Evolutionary conservation across 2,113 vertebrate genomes (phyloP).

Genomic region (Solea solea): DNA sequence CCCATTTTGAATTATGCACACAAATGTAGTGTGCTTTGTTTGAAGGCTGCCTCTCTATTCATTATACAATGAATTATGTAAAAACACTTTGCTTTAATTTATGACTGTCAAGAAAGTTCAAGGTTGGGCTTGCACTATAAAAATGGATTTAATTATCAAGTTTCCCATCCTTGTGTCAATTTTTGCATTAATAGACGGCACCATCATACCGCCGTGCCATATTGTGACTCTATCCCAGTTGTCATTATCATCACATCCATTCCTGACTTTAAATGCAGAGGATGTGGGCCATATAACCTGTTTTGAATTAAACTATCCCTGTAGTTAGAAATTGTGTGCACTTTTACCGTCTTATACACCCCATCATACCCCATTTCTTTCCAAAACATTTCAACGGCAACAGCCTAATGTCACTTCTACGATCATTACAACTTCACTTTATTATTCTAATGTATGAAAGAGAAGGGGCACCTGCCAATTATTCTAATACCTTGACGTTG

Average conservation of each 20-base stretch:
- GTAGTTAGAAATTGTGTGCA: no score
- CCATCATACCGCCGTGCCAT: no score
- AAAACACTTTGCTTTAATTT: neutral
- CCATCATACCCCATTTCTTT: neutral
- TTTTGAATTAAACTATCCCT: no score
- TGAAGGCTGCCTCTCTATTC: neutral
- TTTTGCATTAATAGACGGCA: no score
- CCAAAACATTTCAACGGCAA: slow-evolving; percentile 4
- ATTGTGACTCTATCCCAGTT: no score
- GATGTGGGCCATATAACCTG: no score
- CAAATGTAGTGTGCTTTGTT: neutral
- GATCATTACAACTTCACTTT: slow-evolving; percentile 12
- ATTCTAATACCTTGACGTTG: slow-evolving; percentile 88
- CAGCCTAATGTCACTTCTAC: slow-evolving; percentile 9
- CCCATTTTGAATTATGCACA: neutral
- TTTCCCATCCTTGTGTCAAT: neutral
- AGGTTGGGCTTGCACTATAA: neutral
- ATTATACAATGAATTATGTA: neutral
- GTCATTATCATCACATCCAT: no score
- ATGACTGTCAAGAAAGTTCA: no score
- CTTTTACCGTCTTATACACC: no score
- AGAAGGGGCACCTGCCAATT: slow-evolving; percentile 1
- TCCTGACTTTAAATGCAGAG: no score
- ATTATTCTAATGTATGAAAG: neutral
- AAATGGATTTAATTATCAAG: slow-evolving; percentile 1